Evolutionary conservation across 2,113 vertebrate genomes (phyloP).

Genomic region (human (Homo sapiens)): DNA sequence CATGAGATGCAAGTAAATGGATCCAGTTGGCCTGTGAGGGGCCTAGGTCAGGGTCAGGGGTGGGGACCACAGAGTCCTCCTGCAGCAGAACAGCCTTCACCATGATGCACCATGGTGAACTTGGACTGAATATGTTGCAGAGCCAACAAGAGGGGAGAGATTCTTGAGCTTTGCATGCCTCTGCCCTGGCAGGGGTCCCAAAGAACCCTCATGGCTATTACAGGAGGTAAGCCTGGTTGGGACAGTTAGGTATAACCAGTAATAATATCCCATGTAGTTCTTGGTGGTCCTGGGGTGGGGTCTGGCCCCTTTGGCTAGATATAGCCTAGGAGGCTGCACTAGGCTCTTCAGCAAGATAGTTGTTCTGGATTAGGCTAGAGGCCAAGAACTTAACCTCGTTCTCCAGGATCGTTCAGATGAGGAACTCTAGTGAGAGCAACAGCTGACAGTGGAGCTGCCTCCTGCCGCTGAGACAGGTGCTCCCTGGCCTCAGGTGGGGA

Average conservation of each 20-base stretch:
- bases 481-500: background rate
- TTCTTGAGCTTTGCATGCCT: background rate
- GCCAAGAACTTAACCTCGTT: background rate
- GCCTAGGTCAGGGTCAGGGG: accelerated
- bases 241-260: background rate
- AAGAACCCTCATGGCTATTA: background rate
- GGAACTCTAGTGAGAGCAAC: background rate
- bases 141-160: background rate
- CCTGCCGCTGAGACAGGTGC: background rate
- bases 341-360: background rate
- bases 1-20: background rate
- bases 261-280: no score
- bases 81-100: background rate
- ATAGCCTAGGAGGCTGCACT: background rate
- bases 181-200: background rate
- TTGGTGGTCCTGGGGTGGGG: background rate
- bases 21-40: background rate
- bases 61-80: background rate
- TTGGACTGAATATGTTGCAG: background rate
- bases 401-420: background rate
- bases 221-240: background rate
- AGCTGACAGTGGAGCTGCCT: background rate
- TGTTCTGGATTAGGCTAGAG: background rate
- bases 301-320: background rate
- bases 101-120: background rate